These are phyloP conservation scores for Eupsittula cactorum DNA, from an alignment of 2,113 vertebrate genomes.

Conservation along the genomic window DNA sequence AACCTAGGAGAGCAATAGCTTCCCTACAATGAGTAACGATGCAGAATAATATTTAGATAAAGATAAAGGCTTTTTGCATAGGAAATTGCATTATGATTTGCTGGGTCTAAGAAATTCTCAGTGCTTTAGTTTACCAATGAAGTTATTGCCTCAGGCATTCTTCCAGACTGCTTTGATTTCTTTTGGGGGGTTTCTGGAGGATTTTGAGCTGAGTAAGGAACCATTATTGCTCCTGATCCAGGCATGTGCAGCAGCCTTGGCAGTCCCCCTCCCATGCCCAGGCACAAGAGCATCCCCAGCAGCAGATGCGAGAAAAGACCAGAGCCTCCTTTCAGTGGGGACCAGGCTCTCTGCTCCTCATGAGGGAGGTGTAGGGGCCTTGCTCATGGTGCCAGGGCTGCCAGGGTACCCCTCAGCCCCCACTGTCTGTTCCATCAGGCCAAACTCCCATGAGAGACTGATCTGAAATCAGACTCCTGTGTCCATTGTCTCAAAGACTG, in stretches of 20 bases:
- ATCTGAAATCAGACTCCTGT: background rate
- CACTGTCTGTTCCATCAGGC: rapidly evolving
- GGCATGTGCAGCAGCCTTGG: background rate
- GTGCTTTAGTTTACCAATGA: slow-evolving; percentile 69
- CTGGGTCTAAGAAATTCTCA: slow-evolving; percentile 52
- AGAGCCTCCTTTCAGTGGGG: rapidly evolving
- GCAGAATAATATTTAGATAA: slow-evolving; percentile 72
- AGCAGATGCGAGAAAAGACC: rapidly evolving
- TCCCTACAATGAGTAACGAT: slow-evolving; percentile 69
- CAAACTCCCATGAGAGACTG: background rate
- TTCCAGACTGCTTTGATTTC: slow-evolving; percentile 51
- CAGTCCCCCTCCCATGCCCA: background rate
- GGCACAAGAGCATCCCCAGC: background rate
- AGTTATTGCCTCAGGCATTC: slow-evolving; percentile 67
- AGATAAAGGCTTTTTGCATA: slow-evolving; percentile 76
- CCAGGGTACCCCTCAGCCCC: background rate
- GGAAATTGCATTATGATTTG: slow-evolving; percentile 72
- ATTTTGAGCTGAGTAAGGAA: slow-evolving; percentile 55
- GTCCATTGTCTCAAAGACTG: background rate
- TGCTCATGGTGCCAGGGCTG: background rate
- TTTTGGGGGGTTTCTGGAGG: slow-evolving; percentile 13
- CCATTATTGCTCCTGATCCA: background rate
- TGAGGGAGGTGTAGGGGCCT: background rate
- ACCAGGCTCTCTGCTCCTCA: background rate
- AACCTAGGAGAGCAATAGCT: slow-evolving; percentile 76